These are phyloP conservation scores for Fulmarus glacialis DNA, from an alignment of 2,113 vertebrate genomes.

Conservation along the genomic window DNA sequence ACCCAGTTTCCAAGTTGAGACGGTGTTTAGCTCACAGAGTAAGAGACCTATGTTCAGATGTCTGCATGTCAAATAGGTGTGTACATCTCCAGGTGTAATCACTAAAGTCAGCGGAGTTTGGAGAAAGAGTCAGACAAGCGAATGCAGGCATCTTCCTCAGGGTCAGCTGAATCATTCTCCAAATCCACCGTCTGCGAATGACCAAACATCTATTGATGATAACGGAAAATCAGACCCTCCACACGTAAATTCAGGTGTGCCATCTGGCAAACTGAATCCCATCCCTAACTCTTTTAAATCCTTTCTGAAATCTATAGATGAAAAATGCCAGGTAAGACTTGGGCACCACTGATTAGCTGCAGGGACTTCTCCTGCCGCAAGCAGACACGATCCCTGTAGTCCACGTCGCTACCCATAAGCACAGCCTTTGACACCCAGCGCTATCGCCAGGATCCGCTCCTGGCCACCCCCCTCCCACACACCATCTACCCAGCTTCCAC, in stretches of 20 bases:
- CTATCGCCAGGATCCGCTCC: neutral
- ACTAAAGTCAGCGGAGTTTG: neutral
- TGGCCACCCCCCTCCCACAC: neutral
- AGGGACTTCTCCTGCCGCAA: neutral
- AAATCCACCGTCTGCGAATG: neutral
- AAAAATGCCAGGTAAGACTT: neutral
- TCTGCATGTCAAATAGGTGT: neutral
- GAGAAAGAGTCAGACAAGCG: neutral
- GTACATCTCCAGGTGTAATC: neutral
- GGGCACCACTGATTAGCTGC: neutral
- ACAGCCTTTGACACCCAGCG: neutral
- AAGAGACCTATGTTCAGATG: neutral
- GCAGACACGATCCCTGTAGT: neutral
- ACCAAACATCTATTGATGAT: neutral
- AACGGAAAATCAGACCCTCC: neutral
- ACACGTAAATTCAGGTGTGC: neutral
- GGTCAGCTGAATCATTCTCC: neutral
- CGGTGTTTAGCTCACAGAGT: neutral
- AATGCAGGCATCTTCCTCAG: neutral
- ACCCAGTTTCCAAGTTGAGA: neutral
- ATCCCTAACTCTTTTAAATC: neutral
- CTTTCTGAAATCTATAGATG: neutral
- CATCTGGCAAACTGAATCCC: neutral
- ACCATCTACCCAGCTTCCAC: neutral
- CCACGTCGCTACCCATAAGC: rapidly evolving